These are phyloP conservation scores for Hippocampus mohnikei DNA, from an alignment of 2,113 vertebrate species.

Conservation along the genomic window DNA sequence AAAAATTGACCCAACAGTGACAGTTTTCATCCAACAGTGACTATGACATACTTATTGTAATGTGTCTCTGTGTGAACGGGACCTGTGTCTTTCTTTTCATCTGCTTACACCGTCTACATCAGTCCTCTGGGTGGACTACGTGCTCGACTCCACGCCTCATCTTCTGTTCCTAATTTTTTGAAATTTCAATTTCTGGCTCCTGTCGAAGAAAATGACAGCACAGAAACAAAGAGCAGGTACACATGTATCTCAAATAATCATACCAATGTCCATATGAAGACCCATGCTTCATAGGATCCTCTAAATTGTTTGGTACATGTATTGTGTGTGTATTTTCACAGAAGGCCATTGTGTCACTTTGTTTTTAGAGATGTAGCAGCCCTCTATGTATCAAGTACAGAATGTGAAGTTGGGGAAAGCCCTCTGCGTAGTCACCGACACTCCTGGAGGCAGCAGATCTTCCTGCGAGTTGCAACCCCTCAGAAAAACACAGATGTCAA, in stretches of 20 bases:
- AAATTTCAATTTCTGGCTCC: conserved; percentile 99
- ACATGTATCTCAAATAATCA: conserved; percentile 8
- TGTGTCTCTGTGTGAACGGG: conserved; percentile 21
- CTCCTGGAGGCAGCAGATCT: conserved; percentile 98
- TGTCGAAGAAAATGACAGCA: conserved; percentile 88
- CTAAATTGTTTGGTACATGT: background rate
- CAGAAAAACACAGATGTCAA: conserved; percentile 83
- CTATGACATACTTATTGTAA: background rate
- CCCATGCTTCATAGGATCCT: background rate
- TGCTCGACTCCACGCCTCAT: conserved; percentile 90
- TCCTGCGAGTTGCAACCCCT: conserved; percentile 93
- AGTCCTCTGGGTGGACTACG: conserved; percentile 86
- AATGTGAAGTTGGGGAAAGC: conserved; percentile 59
- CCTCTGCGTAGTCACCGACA: conserved; percentile 82
- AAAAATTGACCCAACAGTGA: background rate
- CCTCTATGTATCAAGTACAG: conserved; percentile 66
- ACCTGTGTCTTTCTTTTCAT: conserved; percentile 21
- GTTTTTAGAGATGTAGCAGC: conserved; percentile 79
- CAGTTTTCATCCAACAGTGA: background rate
- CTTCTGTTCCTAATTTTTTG: conserved; percentile 99
- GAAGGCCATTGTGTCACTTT: background rate
- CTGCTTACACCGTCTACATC: conserved; percentile 67
- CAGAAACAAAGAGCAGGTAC: conserved; percentile 78
- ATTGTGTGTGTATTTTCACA: background rate
- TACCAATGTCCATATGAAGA: background rate